phyloP scores from a whole-genome alignment of 2,888 invertebrate genomes.

The Heliconius ismenius region DNA sequence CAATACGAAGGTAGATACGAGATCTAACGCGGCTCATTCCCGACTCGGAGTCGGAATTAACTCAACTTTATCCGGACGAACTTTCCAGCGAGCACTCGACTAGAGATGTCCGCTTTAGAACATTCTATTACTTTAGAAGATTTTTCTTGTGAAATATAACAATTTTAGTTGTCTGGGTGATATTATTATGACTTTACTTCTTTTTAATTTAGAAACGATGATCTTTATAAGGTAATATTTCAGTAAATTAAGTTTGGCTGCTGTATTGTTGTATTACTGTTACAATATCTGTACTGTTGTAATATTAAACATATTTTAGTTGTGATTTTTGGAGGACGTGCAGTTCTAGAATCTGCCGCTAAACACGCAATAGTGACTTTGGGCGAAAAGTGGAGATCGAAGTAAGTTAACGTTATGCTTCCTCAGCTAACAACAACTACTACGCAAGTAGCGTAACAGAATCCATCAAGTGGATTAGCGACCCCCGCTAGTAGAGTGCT shows the following conservation, averaged over 20 bases:
- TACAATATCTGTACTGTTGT: too few relatives aligned
- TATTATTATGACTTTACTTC: not conserved
- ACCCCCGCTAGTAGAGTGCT: not conserved
- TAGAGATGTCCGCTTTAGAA: conserved; percentile 17
- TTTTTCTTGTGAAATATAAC: conserved; percentile 23
- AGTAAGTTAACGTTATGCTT: too few relatives aligned
- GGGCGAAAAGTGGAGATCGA: too few relatives aligned
- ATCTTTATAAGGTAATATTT: not conserved
- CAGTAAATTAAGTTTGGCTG: not conserved
- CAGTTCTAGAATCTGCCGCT: too few relatives aligned
- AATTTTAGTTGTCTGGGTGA: not conserved
- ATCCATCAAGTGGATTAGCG: conserved; percentile 21
- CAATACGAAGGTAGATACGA: conserved; percentile 5
- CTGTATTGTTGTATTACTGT: too few relatives aligned
- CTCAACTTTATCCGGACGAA: conserved; percentile 32
- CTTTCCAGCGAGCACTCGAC: conserved; percentile 28
- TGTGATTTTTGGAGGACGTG: too few relatives aligned
- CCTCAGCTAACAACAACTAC: not conserved
- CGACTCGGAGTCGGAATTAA: conserved; percentile 32
- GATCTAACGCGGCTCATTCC: conserved; percentile 26
- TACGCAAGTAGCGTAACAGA: not conserved
- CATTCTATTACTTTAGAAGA: conserved; percentile 13
- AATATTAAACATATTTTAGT: too few relatives aligned
- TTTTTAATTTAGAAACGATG: not conserved
- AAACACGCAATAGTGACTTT: too few relatives aligned